These are phyloP conservation scores for Monochamus saltuarius DNA, from an alignment of 1,140 invertebrate genomes.

Conservation along the genomic window DNA sequence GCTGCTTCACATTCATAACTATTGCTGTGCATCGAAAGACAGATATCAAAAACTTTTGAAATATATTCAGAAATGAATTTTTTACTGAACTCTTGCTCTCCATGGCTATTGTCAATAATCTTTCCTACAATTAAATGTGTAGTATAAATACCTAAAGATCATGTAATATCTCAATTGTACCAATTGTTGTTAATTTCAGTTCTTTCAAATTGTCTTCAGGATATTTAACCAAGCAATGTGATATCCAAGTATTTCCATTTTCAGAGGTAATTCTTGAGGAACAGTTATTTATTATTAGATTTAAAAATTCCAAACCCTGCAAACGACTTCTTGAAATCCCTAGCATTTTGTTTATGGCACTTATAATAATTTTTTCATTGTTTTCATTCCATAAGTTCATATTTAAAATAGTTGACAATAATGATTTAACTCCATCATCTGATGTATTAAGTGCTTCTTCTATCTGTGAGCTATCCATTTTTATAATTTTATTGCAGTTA, in stretches of 20 bases:
- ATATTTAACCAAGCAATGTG: conserved; percentile 27
- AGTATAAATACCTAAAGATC: no score
- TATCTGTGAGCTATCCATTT: conserved; percentile 5
- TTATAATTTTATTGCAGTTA: no score
- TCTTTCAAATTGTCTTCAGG: conserved; percentile 28
- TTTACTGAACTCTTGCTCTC: conserved; percentile 25
- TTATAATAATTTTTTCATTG: conserved; percentile 25
- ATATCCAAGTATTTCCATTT: conserved; percentile 24
- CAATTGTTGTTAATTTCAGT: conserved; percentile 19
- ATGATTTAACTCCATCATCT: conserved; percentile 16
- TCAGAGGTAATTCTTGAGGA: conserved; percentile 10
- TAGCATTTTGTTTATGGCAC: conserved; percentile 20
- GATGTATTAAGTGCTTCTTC: conserved; percentile 14
- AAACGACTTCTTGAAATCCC: conserved; percentile 15
- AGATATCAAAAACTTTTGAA: conserved; percentile 24
- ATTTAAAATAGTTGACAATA: conserved; percentile 25
- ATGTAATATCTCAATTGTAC: not conserved
- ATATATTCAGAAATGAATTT: conserved; percentile 26
- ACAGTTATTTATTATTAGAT: conserved; percentile 20
- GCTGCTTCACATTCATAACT: conserved; percentile 18
- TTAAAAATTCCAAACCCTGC: conserved; percentile 25
- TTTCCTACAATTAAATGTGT: conserved; percentile 18
- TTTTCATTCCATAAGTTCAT: conserved; percentile 19
- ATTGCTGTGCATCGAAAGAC: conserved; percentile 18
- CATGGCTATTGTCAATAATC: conserved; percentile 21